Percentiles rank a stretch among this genome's conserved stretches.
These are phyloP conservation scores for Andrena chrysosceles DNA, from an alignment of 2,888 invertebrate genomes.

Conservation along the genomic window DNA sequence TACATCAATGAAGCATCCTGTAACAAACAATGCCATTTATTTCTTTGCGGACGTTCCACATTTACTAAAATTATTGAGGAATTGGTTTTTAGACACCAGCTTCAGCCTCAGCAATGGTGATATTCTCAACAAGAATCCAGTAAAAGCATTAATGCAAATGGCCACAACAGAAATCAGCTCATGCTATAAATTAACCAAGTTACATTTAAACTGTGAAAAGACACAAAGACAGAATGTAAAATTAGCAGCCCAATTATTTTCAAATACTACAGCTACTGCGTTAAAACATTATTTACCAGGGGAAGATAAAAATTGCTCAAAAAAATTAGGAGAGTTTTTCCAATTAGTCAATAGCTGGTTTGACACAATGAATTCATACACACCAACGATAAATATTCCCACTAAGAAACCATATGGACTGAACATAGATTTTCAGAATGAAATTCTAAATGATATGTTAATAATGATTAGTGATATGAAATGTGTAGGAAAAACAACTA, in stretches of 20 bases:
- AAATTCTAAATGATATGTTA: slow-evolving; percentile 3
- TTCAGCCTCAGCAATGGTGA: neutral
- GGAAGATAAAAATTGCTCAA: neutral
- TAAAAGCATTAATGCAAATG: slow-evolving; percentile 6
- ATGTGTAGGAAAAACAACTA: slow-evolving; percentile 1
- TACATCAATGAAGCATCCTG: slow-evolving; percentile 3
- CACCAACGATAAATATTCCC: neutral
- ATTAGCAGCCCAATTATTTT: slow-evolving; percentile 1
- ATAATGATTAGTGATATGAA: neutral
- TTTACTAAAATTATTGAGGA: neutral
- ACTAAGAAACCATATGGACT: slow-evolving; percentile 3
- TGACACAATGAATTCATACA: slow-evolving; percentile 1
- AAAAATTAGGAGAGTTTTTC: slow-evolving; percentile 1
- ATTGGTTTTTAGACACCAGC: neutral
- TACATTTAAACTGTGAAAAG: neutral
- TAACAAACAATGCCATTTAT: slow-evolving; percentile 3
- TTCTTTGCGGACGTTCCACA: neutral
- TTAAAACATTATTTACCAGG: neutral
- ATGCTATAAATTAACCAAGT: slow-evolving; percentile 1
- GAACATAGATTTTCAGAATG: slow-evolving; percentile 1
- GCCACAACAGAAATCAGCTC: neutral
- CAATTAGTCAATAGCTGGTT: slow-evolving; percentile 1
- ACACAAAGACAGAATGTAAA: slow-evolving; percentile 3
- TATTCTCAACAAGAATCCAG: neutral
- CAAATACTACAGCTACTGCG: neutral